A percentile compares a stretch with the other conserved stretches of the same genome.
These are phyloP conservation scores for Plestiodon gilberti DNA, from an alignment of 2,113 vertebrate genomes.

Conservation along the genomic window DNA sequence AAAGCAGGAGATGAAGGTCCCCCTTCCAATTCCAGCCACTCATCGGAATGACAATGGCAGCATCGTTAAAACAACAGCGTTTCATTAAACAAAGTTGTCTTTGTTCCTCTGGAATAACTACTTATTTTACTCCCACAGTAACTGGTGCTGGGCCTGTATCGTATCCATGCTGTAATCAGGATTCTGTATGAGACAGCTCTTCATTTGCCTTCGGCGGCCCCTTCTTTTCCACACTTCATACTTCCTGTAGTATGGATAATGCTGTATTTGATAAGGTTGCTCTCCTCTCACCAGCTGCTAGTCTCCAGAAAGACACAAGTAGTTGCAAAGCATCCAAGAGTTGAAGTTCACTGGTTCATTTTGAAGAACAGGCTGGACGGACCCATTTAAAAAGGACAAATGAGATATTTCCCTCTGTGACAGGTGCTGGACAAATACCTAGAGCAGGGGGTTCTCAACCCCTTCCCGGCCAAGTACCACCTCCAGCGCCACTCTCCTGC, in stretches of 20 bases:
- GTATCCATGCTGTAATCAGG: neutral
- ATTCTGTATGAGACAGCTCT: neutral
- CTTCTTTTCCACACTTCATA: neutral
- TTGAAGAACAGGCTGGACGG: neutral
- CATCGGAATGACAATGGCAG: neutral
- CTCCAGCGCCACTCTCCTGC: no score
- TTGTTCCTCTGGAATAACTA: neutral
- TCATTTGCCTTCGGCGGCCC: neutral
- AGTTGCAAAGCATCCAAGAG: neutral
- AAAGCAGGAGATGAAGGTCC: neutral
- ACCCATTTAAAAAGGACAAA: neutral
- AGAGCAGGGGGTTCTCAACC: no score
- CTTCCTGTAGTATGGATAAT: neutral
- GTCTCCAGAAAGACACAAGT: neutral
- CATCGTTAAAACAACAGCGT: neutral
- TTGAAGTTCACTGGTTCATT: neutral
- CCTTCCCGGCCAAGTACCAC: no score
- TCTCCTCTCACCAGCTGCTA: neutral
- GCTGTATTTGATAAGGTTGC: neutral
- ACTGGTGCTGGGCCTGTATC: no score
- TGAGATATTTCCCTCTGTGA: neutral
- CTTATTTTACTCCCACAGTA: neutral
- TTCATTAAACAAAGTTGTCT: neutral
- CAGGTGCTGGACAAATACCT: no score
- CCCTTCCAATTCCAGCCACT: neutral